Base-by-base conservation (phyloP, 2,888 invertebrate genomes). In the Tubiluchus corallicola region DNA sequence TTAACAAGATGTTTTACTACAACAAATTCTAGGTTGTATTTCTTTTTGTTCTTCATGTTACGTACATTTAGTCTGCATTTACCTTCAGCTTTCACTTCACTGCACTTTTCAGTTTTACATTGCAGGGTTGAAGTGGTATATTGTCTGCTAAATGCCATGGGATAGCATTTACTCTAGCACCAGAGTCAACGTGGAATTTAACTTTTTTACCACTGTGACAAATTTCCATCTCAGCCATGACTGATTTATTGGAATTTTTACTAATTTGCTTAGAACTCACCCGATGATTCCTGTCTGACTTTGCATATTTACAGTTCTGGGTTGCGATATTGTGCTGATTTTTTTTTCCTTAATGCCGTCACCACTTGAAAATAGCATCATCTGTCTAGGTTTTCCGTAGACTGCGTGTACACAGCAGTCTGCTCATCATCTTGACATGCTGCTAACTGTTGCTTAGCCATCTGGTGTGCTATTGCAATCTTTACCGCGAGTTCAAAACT, bases 171-270 rank as follows among this genome's bases (percentile, higher is more conserved):
- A 45, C 40, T 19, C 38, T 46, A 13, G 46, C 44, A 5, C 46
- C 39, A 45, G 38, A 46, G 21, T 46, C 46, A 5, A 46, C 44
- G 29, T 46, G 44, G 5, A 46, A 19, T 29, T 45, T 46, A 16
- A 45, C 20, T 4, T 3, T 18, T 38, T 40, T n/a, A 29, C 29
- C 29, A 29, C 29, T 29, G 29, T 29, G 29, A 9, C 9, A 29
- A 9, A 29, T 9, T n/a, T 29, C 9, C 29, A 29, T 29, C 9
- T 9, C n/a, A 9, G 29, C 29, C 29, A 29, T 29, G 29, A 29
- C 29, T n/a, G 29, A 29, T n/a, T 29, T 29, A 29, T 29, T n/a
- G n/a, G 29, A 9, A 9, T 29, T 29, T 29, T 9, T n/a, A n/a
- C n/a, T n/a, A n/a, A n/a, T n/a, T n/a, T n/a, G n/a, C n/a, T n/a